Evolutionary conservation across 1,140 invertebrate species (phyloP), one percentile per base, ranked within the genome.

Genomic region (Anastrepha ludens): DNA sequence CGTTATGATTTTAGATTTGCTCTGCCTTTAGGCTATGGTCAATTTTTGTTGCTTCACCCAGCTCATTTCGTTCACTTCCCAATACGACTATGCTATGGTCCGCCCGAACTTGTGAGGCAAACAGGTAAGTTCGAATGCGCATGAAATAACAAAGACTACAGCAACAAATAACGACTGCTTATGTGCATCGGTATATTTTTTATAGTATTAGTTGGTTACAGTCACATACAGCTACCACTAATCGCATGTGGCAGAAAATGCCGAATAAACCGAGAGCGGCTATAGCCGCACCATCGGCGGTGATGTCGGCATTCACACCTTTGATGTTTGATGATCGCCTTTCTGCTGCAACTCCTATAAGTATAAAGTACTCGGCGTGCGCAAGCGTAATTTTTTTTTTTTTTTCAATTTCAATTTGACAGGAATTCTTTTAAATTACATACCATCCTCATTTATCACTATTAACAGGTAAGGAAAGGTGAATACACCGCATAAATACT

Each of bases 271-370:
- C 74, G 47, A 55, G 47, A 55, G 9, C 74, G 44, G 17, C 6
- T 7, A 2, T 41, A 44, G 74, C 44, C 2, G 15, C 74, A 44
- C 3, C n/a, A n/a, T 41, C 44, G 74, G n/a, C 47, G 1, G 20
- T 81, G 47, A 81, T 81, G 74, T 81, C 74, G 74, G 74, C 74
- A 20, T 81, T 81, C 74, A 81, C 74, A 81, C 74, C 47, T 81
- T 81, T 81, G 74, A 81, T 81, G 74, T 81, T 81, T 81, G 74
- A 81, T 58, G 47, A 81, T 81, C 47, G 47, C n/a, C n/a, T 55
- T 7, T 58, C n/a, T 81, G 17, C 7, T 58, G 70, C 6, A 39
- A 41, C 44, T 47, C 7, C 44, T 6, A 47, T 29, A 29, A 29
- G 29, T 29, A 29, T 29, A 47, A 41, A 41, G 20, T 9, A 39